Evolutionary conservation across 2,797 vertebrate species (phyloP).

Genomic region (Muscicapa comitata): DNA sequence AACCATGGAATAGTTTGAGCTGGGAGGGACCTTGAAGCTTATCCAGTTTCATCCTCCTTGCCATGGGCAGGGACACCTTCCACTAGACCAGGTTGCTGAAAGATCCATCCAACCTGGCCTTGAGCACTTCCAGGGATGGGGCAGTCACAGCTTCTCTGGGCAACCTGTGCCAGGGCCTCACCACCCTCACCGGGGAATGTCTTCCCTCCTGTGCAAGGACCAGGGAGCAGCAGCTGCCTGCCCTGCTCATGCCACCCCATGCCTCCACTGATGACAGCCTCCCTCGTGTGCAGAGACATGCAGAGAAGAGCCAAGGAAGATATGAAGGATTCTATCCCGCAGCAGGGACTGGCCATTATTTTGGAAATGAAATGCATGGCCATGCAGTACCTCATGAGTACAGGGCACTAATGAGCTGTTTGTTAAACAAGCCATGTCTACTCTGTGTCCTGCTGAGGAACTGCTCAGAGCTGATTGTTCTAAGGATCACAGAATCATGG

Average conservation of each 20-base stretch:
- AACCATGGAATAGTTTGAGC: background rate
- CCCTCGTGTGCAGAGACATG: background rate
- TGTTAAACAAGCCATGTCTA: background rate
- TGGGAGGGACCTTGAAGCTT: background rate
- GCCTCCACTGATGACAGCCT: background rate
- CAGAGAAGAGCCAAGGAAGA: background rate
- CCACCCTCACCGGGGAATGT: background rate
- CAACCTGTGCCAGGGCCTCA: background rate
- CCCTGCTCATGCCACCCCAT: background rate
- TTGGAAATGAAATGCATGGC: background rate
- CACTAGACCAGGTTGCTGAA: background rate
- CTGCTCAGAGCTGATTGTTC: background rate
- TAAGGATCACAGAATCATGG: background rate
- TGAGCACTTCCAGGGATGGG: background rate
- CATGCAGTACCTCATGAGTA: background rate
- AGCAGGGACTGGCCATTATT: background rate
- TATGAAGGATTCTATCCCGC: background rate
- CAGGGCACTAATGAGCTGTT: fast-evolving
- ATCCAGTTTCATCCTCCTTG: background rate
- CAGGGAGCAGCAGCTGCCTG: background rate
- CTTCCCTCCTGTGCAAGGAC: background rate
- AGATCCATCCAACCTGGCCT: background rate
- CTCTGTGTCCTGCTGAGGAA: background rate
- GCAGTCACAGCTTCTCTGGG: background rate
- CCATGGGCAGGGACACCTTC: background rate